These are phyloP conservation scores for Piezodorus guildinii DNA, from an alignment of 1,140 invertebrate species.

Conservation along the genomic window DNA sequence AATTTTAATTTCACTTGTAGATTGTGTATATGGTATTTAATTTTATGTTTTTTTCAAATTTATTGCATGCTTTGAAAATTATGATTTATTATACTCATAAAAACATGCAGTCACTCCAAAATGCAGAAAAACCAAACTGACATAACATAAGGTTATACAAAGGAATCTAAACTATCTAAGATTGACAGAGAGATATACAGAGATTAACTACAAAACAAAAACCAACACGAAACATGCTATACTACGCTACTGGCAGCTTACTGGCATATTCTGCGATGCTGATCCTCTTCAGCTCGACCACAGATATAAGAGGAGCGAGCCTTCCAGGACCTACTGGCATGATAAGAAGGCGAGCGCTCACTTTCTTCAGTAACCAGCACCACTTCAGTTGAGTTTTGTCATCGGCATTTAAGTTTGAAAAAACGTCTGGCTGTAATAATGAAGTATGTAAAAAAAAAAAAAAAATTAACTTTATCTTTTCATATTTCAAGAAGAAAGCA, in stretches of 20 bases:
- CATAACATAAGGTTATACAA: not conserved
- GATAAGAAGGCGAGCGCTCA: constrained; percentile 36
- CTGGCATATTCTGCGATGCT: constrained; percentile 21
- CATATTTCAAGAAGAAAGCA: no score
- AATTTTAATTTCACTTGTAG: no score
- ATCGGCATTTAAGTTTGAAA: constrained; percentile 33
- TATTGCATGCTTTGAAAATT: no score
- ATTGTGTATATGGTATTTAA: no score
- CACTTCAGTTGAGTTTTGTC: constrained; percentile 39
- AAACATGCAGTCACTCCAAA: not conserved
- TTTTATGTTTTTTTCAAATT: no score
- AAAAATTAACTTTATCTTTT: no score
- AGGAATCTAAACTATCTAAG: not conserved
- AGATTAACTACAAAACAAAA: not conserved
- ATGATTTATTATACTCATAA: no score
- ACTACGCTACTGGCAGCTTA: constrained; percentile 21
- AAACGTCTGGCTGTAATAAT: constrained; percentile 32
- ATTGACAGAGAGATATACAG: not conserved
- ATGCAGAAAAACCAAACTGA: not conserved
- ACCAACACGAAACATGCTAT: not conserved
- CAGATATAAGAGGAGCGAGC: constrained; percentile 18
- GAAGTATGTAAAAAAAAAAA: no score
- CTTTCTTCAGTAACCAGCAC: constrained; percentile 40
- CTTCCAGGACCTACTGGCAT: constrained; percentile 18
- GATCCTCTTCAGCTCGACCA: constrained; percentile 23